Conservation (phyloP, 2,797 vertebrate species). For the Notolepis coatsorum region DNA sequence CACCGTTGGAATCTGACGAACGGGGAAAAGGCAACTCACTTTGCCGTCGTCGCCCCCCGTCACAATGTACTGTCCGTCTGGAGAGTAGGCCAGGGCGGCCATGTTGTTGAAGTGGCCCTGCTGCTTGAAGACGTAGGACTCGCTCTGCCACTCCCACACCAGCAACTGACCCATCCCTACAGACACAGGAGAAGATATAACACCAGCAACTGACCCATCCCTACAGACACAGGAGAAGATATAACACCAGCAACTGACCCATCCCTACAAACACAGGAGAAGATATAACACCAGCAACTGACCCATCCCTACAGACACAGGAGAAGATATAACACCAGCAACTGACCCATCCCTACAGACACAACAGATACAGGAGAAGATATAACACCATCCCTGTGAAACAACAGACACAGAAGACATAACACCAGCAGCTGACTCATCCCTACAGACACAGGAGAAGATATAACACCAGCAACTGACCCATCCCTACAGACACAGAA, state of each 20-base stretch:
- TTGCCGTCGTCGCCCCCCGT: slow-evolving; percentile 97
- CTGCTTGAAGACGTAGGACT: slow-evolving; percentile 97
- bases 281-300: slow-evolving; percentile 73
- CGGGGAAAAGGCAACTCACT: slow-evolving; percentile 68
- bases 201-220: slow-evolving; percentile 84
- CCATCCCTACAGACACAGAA: slow-evolving; percentile 14
- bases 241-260: slow-evolving; percentile 80
- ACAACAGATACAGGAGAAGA: slow-evolving; percentile 53
- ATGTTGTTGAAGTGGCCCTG: slow-evolving; percentile 99
- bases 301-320: slow-evolving; percentile 84
- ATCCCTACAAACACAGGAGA: slow-evolving; percentile 76
- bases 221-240: slow-evolving; percentile 68
- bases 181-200: slow-evolving; percentile 1
- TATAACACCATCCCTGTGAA: no score
- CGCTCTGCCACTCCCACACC: slow-evolving; percentile 99
- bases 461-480: not conserved
- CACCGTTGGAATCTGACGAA: no score
- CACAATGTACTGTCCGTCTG: slow-evolving; percentile 92
- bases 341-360: no score
- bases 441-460: slow-evolving; percentile 72
- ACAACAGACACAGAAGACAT: no score
- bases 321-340: not conserved
- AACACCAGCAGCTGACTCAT: slow-evolving; percentile 83
- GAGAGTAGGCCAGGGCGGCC: slow-evolving; percentile 92
- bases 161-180: slow-evolving; percentile 94